These are phyloP conservation scores for Drosophila pullipes DNA, from an alignment of 2,888 invertebrate genomes.

Conservation along the genomic window DNA sequence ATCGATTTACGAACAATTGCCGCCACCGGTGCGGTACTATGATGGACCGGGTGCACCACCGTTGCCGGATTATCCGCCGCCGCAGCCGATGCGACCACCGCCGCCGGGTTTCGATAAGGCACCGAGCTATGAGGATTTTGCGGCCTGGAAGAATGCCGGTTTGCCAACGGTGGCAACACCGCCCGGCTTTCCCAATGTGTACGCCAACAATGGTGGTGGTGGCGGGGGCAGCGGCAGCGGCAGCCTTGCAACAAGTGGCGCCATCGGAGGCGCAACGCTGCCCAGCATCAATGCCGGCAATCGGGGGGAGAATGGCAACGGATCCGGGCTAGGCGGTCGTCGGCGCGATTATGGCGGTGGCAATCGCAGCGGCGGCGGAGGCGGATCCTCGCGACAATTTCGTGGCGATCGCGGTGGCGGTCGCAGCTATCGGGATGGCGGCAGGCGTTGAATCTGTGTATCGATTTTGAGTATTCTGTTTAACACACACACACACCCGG, in stretches of 20 bases:
- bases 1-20: conserved; percentile 87
- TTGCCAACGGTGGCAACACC: conserved; percentile 81
- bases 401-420: conserved; percentile 82
- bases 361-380: conserved; percentile 60
- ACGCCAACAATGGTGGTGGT: conserved; percentile 64
- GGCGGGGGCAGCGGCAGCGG: conserved; percentile 44
- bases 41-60: conserved; percentile 88
- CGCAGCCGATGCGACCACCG: conserved; percentile 86
- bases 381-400: conserved; percentile 84
- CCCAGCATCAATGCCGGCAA: conserved; percentile 64
- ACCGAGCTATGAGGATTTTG: conserved; percentile 90
- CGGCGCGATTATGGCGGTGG: conserved; percentile 73
- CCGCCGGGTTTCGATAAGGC: conserved; percentile 89
- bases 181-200: conserved; percentile 73
- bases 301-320: conserved; percentile 83
- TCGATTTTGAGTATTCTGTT: conserved; percentile 42
- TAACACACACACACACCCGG: conserved; percentile 21
- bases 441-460: conserved; percentile 55
- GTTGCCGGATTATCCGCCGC: conserved; percentile 90
- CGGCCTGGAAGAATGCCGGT: conserved; percentile 83
- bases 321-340: conserved; percentile 81
- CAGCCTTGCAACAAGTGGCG: conserved; percentile 58
- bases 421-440: conserved; percentile 70
- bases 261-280: conserved; percentile 42
- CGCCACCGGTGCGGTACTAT: conserved; percentile 93